These are phyloP conservation scores for Acanthosepion pharaonis DNA, from an alignment of 2,888 invertebrate genomes.

Conservation along the genomic window DNA sequence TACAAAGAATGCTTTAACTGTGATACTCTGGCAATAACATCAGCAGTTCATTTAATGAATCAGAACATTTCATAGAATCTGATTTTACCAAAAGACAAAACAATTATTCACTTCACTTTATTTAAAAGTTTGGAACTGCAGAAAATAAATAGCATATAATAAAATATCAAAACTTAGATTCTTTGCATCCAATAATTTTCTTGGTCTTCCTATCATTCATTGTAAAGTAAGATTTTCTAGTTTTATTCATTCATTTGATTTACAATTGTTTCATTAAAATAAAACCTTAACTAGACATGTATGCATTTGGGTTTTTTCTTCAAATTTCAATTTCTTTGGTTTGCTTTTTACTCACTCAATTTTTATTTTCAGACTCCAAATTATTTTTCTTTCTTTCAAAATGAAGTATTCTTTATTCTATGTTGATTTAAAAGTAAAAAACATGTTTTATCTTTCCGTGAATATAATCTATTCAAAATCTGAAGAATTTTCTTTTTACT, in stretches of 20 bases:
- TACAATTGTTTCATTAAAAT: background rate
- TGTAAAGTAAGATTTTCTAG: background rate
- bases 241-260: background rate
- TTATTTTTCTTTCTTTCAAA: background rate
- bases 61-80: too few species aligned
- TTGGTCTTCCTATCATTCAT: too few species aligned
- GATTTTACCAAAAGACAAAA: too few species aligned
- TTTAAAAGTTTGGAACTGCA: too few species aligned
- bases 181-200: too few species aligned
- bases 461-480: too few species aligned
- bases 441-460: background rate
- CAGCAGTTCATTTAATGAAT: too few species aligned
- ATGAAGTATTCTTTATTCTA: background rate
- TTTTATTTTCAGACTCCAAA: background rate
- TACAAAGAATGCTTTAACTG: too few species aligned
- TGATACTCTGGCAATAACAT: too few species aligned
- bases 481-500: background rate
- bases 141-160: too few species aligned
- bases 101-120: too few species aligned
- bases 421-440: background rate
- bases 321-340: background rate
- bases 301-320: background rate
- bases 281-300: background rate
- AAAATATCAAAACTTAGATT: background rate
- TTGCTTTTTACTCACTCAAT: background rate